Conservation (phyloP, 2,113 vertebrate species). For the Nymphicus hollandicus region DNA sequence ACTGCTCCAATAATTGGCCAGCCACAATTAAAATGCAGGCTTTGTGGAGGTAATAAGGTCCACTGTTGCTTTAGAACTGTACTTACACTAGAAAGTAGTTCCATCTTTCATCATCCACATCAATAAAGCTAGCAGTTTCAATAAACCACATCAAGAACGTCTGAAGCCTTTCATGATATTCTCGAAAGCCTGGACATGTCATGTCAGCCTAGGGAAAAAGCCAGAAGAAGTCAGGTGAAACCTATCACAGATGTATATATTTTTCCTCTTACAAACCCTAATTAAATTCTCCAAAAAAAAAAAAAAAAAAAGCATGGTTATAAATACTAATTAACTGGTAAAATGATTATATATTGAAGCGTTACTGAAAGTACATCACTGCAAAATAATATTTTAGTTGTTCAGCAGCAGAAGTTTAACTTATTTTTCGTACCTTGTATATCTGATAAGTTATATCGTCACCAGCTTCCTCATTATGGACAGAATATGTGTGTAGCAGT, state of each 20-base stretch:
- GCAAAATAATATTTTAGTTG: neutral
- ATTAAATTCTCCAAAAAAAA: conserved; percentile 28
- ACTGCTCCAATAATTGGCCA: conserved; percentile 93
- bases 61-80: conserved; percentile 87
- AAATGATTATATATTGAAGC: neutral
- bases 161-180: conserved; percentile 97
- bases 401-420: neutral
- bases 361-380: neutral
- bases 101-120: conserved; percentile 98
- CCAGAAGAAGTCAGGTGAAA: conserved; percentile 80
- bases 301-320: conserved; percentile 8
- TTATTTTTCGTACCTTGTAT: conserved; percentile 83
- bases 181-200: conserved; percentile 91
- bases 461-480: conserved; percentile 89
- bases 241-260: conserved; percentile 70
- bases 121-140: conserved; percentile 98
- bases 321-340: neutral
- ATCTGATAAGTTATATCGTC: conserved; percentile 90
- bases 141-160: conserved; percentile 99
- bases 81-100: conserved; percentile 99
- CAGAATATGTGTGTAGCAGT: conserved; percentile 87
- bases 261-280: conserved; percentile 42
- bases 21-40: conserved; percentile 88
- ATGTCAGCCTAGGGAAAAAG: conserved; percentile 90
- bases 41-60: conserved; percentile 82